These are phyloP conservation scores for Aphyosemion australe DNA, from an alignment of 2,113 vertebrate species.

Conservation along the genomic window DNA sequence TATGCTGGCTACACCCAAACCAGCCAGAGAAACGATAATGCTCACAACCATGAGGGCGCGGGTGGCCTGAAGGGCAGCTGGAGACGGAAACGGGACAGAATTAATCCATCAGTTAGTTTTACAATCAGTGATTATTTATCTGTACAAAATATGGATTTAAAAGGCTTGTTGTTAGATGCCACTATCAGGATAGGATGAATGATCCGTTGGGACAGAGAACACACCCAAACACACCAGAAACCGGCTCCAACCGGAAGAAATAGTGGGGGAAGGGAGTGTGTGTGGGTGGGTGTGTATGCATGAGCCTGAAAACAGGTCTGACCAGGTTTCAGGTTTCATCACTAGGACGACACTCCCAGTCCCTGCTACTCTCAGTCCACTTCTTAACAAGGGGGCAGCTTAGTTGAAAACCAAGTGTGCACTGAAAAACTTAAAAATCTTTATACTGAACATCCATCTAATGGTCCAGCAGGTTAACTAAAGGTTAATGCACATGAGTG, in stretches of 20 bases:
- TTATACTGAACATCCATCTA: too few relatives aligned
- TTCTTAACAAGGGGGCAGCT: background rate
- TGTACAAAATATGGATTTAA: too few relatives aligned
- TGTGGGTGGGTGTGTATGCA: conserved; percentile 21
- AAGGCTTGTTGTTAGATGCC: too few relatives aligned
- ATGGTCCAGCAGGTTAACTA: too few relatives aligned
- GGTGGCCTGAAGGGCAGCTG: conserved; percentile 85
- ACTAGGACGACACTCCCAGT: conserved; percentile 47
- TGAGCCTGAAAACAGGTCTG: conserved; percentile 69
- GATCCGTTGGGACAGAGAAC: conserved; percentile 5
- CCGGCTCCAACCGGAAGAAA: conserved; percentile 64
- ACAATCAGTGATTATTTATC: background rate
- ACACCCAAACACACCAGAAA: conserved; percentile 60
- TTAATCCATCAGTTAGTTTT: conserved; percentile 13
- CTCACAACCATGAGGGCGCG: conserved; percentile 88
- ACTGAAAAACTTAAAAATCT: conserved; percentile 27
- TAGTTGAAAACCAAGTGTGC: too few relatives aligned
- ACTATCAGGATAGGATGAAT: background rate
- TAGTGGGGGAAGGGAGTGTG: conserved; percentile 1
- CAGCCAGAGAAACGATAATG: conserved; percentile 76
- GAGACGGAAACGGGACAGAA: background rate
- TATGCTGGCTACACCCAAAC: conserved; percentile 80
- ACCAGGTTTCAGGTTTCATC: conserved; percentile 72
- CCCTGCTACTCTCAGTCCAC: conserved; percentile 3
- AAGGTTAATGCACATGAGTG: too few relatives aligned